Conservation (phyloP, 2,797 vertebrate genomes). For the Sebastes paucispinis region DNA sequence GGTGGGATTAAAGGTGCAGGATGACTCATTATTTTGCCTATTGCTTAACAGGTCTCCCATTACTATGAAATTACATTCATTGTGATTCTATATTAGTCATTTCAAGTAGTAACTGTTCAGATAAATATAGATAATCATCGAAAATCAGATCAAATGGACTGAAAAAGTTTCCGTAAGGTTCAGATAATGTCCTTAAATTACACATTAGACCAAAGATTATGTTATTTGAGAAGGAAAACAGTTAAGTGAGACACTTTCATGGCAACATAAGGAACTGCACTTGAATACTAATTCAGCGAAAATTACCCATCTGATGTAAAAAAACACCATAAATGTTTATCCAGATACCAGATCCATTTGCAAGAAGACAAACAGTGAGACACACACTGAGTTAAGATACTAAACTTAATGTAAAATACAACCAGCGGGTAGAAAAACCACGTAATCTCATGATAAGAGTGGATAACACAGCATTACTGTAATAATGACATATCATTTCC, state of each 20-base stretch:
- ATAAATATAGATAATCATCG: slow-evolving; percentile 17
- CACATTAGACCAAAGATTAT: slow-evolving; percentile 10
- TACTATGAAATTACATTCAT: slow-evolving; percentile 37
- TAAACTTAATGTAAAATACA: slow-evolving; percentile 34
- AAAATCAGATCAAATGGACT: slow-evolving; percentile 9
- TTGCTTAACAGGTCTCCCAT: slow-evolving; percentile 50
- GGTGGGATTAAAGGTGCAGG: slow-evolving; percentile 58
- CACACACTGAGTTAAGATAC: slow-evolving; percentile 19
- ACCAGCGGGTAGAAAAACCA: slow-evolving; percentile 4
- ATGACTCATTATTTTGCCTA: slow-evolving; percentile 58
- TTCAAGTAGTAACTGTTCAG: slow-evolving; percentile 11
- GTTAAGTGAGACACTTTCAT: slow-evolving; percentile 3
- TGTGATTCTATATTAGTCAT: slow-evolving; percentile 20
- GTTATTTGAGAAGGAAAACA: slow-evolving; percentile 15
- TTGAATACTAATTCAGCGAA: slow-evolving; percentile 36
- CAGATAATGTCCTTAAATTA: slow-evolving; percentile 33
- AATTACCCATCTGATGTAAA: slow-evolving; percentile 26
- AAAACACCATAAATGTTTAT: not conserved
- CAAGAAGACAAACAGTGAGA: slow-evolving; percentile 18
- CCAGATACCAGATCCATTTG: slow-evolving; percentile 16
- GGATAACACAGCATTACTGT: slow-evolving; percentile 48
- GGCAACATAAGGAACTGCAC: slow-evolving; percentile 18
- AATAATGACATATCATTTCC: slow-evolving; percentile 51
- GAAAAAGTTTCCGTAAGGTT: slow-evolving; percentile 17
- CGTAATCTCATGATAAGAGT: slow-evolving; percentile 26